These are phyloP conservation scores for Lasioglossum baleicum DNA, from an alignment of 1,140 invertebrate species.

Conservation along the genomic window DNA sequence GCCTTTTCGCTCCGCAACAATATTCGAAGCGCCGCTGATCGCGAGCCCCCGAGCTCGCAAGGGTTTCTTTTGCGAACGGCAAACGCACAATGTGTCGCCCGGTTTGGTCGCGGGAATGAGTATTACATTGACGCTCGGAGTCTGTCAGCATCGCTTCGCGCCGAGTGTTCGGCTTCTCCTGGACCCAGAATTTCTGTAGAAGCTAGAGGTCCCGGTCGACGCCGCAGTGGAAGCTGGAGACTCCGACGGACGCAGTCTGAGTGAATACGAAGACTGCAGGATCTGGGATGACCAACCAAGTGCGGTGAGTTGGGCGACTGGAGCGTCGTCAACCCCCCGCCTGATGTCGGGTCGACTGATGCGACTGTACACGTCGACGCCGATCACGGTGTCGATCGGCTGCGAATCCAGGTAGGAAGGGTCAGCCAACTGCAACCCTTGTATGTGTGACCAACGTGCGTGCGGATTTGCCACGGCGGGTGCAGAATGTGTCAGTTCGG, in stretches of 20 bases:
- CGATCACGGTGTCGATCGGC: no score
- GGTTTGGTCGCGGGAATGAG: not conserved
- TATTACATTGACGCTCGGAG: not conserved
- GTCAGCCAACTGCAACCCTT: no score
- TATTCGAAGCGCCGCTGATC: not conserved
- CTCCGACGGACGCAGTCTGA: not conserved
- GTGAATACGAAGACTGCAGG: not conserved
- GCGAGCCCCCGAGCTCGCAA: not conserved
- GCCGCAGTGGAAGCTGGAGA: no score
- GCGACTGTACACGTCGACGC: no score
- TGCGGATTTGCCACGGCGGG: no score
- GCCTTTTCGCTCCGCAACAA: not conserved
- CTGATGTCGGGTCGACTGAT: no score
- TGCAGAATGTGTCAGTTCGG: no score
- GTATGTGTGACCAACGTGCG: no score
- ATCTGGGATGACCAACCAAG: not conserved
- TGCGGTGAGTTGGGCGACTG: not conserved
- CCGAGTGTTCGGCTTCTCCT: not conserved
- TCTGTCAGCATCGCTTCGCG: not conserved
- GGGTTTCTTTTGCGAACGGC: no score
- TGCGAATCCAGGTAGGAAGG: no score
- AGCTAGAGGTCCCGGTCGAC: no score
- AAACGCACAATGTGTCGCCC: not conserved
- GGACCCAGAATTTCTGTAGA: not conserved
- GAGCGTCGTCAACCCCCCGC: not conserved